Evolutionary conservation across 2,797 vertebrate species (phyloP), one percentile per base, ranked within the genome.

Genomic region (Morus bassanus): DNA sequence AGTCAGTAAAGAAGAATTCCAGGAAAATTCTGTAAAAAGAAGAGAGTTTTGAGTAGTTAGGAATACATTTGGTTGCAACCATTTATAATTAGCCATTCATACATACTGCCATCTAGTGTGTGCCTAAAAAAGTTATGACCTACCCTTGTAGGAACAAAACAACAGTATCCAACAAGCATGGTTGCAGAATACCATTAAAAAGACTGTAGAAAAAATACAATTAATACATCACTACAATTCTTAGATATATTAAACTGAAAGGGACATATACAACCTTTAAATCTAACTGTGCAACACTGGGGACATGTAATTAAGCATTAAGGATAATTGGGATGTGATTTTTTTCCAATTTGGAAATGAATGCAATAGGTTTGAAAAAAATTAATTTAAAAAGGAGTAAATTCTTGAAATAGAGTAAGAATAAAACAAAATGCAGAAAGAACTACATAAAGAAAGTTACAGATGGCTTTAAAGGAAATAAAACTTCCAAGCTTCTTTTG

Each of bases 101-200:
- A 85, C 48, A 93, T 53, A 92, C 95, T 96, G 97, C 97, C 98
- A 98, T 60, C 97, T 98, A 97, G 97, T 56, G 98, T 78, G 93
- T 85, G 43, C 50, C 70, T 53, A 43, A 74, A 74, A 87, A 14
- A 75, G 67, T 35, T 30, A 48, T 84, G 37, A 93, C 18, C 17
- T 43, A 83, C 10, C 46, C 46, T 21, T 74, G 22, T 18, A 51
- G 25, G 53, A 95, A 85, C 50, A 60, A 64, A 50, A n/a, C 25
- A 70, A 25, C 5, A n/a, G 16, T 19, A 72, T 46, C 35, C 28
- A 82, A 88, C 95, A 90, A 88, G 10, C 4, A 67, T 2, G 24
- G 14, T 2, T 35, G 18, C 35, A 78, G 41, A 89, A 84, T 18
- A 74, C 6, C 30, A 56, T 15, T 60, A 39, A 89, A 67, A 61